Conservation (phyloP, 1,140 invertebrate genomes). For the Drosophila gunungcola region DNA sequence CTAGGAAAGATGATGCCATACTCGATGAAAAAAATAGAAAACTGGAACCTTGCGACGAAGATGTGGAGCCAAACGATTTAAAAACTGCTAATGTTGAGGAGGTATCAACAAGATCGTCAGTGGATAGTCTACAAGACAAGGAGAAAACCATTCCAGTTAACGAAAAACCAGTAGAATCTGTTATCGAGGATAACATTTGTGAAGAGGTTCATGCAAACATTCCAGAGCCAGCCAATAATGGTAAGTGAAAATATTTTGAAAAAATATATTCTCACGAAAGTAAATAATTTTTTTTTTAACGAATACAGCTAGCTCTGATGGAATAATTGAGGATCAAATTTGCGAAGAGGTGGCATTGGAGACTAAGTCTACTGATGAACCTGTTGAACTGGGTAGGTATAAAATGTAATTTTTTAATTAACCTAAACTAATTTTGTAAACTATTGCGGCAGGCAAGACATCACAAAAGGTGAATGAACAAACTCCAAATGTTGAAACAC, state of each 20-base stretch:
- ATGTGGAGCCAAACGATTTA: background rate
- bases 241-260: background rate
- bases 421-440: background rate
- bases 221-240: constrained; percentile 1
- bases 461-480: background rate
- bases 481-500: constrained; percentile 5
- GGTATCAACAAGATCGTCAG: background rate
- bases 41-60: background rate
- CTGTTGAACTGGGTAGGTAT: constrained; percentile 6
- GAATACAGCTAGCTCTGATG: background rate
- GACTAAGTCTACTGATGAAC: background rate
- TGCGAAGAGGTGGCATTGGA: constrained; percentile 15
- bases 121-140: too few relatives aligned
- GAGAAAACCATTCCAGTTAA: background rate
- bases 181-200: constrained; percentile 42
- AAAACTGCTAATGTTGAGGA: background rate
- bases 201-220: constrained; percentile 25
- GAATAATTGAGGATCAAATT: constrained; percentile 11
- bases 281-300: too few relatives aligned
- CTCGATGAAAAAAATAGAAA: background rate
- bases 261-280: background rate
- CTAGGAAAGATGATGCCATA: background rate
- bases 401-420: background rate
- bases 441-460: background rate
- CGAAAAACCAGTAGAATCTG: background rate